These are phyloP conservation scores for Montipora efflorescens DNA, from an alignment of 64 coral and sea anemone species.

Conservation along the genomic window DNA sequence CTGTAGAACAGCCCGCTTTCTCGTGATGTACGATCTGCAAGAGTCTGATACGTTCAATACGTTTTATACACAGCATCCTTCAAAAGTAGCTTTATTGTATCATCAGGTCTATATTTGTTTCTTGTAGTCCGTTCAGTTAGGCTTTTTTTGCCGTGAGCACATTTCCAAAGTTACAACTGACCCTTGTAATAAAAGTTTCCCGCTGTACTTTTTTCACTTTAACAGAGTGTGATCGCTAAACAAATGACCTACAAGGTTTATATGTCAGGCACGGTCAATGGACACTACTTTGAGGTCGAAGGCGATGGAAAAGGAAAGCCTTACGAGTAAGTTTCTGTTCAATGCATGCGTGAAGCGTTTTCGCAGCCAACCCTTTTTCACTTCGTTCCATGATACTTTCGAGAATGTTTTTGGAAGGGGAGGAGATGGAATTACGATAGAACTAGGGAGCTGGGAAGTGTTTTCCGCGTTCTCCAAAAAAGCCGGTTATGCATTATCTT, in stretches of 20 bases:
- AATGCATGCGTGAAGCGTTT: too few relatives aligned
- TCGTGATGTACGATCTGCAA: neutral
- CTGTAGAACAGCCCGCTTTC: neutral
- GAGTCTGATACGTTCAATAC: neutral
- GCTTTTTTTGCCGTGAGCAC: too few relatives aligned
- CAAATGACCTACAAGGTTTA: too few relatives aligned
- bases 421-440: neutral
- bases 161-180: too few relatives aligned
- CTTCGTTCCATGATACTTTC: neutral
- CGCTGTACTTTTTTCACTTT: neutral
- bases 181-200: too few relatives aligned
- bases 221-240: too few relatives aligned
- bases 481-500: neutral
- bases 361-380: neutral
- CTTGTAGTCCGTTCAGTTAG: too few relatives aligned
- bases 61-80: slow-evolving; percentile 14
- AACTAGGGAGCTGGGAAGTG: neutral
- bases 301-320: too few relatives aligned
- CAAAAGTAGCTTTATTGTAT: neutral
- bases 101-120: too few relatives aligned
- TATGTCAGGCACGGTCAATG: too few relatives aligned
- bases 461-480: neutral
- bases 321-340: too few relatives aligned
- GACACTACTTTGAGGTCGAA: too few relatives aligned
- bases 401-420: neutral